Percentiles rank a stretch among this genome's conserved stretches.
Conservation (phyloP, 37 sponge, comb jelly and placozoan genomes). For the Crambe crambe region DNA sequence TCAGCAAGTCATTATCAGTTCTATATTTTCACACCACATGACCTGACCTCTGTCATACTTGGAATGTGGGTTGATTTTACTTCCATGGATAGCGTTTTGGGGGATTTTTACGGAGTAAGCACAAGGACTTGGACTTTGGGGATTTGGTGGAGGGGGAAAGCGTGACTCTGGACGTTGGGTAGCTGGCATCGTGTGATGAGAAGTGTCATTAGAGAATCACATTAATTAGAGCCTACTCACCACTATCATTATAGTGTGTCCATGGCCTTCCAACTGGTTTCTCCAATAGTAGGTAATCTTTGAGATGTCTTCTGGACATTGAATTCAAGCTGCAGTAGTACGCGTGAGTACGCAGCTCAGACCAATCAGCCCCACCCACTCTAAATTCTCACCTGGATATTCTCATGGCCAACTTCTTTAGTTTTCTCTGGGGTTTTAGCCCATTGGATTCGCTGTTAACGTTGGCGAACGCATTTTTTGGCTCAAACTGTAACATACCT, state of each 20-base stretch:
- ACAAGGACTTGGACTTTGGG: conserved; percentile 55
- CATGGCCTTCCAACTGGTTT: conserved; percentile 9
- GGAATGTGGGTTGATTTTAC: conserved; percentile 22
- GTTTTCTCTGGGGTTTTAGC: conserved; percentile 49
- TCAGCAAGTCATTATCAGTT: too few species aligned
- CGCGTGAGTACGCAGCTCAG: too few species aligned
- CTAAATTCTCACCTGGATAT: conserved; percentile 13
- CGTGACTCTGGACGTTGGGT: conserved; percentile 45
- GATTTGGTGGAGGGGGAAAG: conserved; percentile 32
- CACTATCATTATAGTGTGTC: background rate
- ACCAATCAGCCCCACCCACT: background rate
- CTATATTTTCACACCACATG: too few species aligned
- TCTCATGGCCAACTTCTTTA: conserved; percentile 18
- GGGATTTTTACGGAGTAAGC: conserved; percentile 32
- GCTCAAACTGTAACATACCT: too few species aligned
- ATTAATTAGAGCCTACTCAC: too few species aligned
- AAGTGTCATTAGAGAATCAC: too few species aligned
- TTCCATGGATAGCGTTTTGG: background rate
- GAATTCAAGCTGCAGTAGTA: conserved; percentile 5
- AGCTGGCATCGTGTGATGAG: too few species aligned
- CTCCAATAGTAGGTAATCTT: conserved; percentile 15
- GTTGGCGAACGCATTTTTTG: too few species aligned
- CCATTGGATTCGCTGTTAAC: too few species aligned
- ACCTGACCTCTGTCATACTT: conserved; percentile 8
- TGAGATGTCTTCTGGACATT: background rate